Evolutionary conservation across 1,140 invertebrate species (phyloP), one percentile per base, ranked within the genome.

Genomic region (Vanessa atalanta): DNA sequence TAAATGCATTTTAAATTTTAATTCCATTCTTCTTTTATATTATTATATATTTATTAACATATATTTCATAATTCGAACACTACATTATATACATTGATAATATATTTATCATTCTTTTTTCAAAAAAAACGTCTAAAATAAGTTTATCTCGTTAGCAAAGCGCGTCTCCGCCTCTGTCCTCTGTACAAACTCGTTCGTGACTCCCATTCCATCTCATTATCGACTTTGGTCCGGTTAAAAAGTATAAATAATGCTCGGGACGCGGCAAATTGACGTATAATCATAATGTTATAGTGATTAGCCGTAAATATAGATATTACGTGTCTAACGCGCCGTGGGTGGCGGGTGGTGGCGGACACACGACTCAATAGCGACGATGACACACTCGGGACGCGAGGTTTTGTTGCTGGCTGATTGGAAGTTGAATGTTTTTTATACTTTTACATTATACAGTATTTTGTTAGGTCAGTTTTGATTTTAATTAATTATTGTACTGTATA

Each of bases 251-350:
- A 89, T 88, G 77, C 67, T 48, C 64, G 72, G 78, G 78, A 80
- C 81, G 80, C 82, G 79, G 82, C 83, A 88, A 90, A 88, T 86
- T 90, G 88, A 88, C 82, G 84, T 85, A 81, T 88, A 90, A 91
- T 91, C 89, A 88, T 86, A 86, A 83, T 76, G 78, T 83, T 85
- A 84, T 81, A 68, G 75, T 81, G 81, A 87, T 88, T 89, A 85
- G 77, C 67, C 55, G 67, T 88, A 85, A 91, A 90, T 91, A 88
- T 89, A 89, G 87, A 91, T 87, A 89, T 91, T 91, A 90, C 57
- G 50, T 14, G 53, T 65, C 65, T 50, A 16, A 60, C 31, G 50
- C 87, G 79, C 85, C 70, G 68, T 89, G 89, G 87, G 89, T 91
- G 89, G 87, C 83, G 76, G 9, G 7, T 43, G 9, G 7, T 43